Evolutionary conservation across 1,140 invertebrate species (phyloP).

Genomic region (Achroia grisella): DNA sequence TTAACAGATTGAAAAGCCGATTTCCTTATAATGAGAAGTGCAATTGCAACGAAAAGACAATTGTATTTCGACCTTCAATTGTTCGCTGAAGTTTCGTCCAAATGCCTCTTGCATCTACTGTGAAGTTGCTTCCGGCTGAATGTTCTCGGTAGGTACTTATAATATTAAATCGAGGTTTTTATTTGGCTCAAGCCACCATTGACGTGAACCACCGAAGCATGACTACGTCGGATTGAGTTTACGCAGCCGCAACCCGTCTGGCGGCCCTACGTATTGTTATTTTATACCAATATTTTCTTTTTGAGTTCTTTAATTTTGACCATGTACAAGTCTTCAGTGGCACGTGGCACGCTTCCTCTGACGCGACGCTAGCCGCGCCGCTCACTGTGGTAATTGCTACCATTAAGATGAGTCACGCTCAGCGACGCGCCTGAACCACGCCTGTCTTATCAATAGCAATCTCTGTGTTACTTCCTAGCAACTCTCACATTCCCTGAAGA

Average conservation of each 20-base stretch:
- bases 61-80: conserved; percentile 44
- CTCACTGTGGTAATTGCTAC: conserved; percentile 53
- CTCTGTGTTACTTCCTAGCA: conserved; percentile 12
- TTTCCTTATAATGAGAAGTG: conserved; percentile 38
- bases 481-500: background rate
- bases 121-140: conserved; percentile 18
- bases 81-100: conserved; percentile 28
- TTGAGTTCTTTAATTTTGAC: conserved; percentile 8
- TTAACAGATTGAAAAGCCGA: conserved; percentile 36
- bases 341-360: conserved; percentile 37
- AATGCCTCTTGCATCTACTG: conserved; percentile 2
- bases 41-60: conserved; percentile 40
- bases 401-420: conserved; percentile 70
- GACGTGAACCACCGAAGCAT: conserved; percentile 7
- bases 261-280: conserved; percentile 10
- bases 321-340: conserved; percentile 7
- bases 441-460: conserved; percentile 56
- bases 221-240: background rate
- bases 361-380: conserved; percentile 26
- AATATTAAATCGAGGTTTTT: conserved; percentile 2
- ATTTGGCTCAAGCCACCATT: conserved; percentile 4
- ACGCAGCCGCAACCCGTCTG: conserved; percentile 1
- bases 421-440: conserved; percentile 46
- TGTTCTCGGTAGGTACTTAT: conserved; percentile 8
- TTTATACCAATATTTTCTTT: conserved; percentile 5